A percentile compares a stretch with the other conserved stretches of the same genome.
These are phyloP conservation scores for Galago senegalensis DNA, from an alignment of 2,797 vertebrate genomes.

Conservation along the genomic window DNA sequence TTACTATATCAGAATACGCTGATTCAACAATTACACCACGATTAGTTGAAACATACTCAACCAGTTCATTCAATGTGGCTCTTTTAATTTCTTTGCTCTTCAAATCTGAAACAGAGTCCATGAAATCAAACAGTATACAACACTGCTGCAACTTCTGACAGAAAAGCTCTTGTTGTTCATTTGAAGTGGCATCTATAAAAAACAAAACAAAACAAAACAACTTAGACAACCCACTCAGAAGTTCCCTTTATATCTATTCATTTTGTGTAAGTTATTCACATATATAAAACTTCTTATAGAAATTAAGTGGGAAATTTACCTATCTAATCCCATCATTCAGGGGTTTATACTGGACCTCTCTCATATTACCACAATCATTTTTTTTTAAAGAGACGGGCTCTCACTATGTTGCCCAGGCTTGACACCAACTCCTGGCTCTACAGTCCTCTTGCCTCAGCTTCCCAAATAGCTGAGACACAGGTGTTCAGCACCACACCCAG, in stretches of 20 bases:
- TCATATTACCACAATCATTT: neutral
- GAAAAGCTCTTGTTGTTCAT: slow-evolving; percentile 97
- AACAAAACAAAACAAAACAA: slow-evolving; percentile 69
- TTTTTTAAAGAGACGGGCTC: neutral
- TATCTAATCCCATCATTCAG: neutral
- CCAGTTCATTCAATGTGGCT: slow-evolving; percentile 97
- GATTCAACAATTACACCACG: slow-evolving; percentile 97
- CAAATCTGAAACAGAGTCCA: slow-evolving; percentile 97
- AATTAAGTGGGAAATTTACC: slow-evolving; percentile 30
- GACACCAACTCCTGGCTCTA: neutral
- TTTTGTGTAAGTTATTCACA: neutral
- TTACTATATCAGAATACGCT: slow-evolving; percentile 97
- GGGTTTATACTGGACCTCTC: neutral
- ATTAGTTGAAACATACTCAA: slow-evolving; percentile 98
- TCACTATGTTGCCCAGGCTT: neutral
- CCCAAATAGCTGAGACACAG: neutral
- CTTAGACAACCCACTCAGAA: slow-evolving; percentile 55
- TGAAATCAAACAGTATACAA: slow-evolving; percentile 97
- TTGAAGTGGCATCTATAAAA: slow-evolving; percentile 94
- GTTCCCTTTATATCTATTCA: slow-evolving; percentile 28
- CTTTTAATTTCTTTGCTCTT: slow-evolving; percentile 99
- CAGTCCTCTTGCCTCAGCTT: neutral
- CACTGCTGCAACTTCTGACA: slow-evolving; percentile 98
- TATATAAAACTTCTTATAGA: slow-evolving; percentile 34
- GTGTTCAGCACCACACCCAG: neutral